phyloP scores from a whole-genome alignment of 2,113 vertebrate species.

The Etheostoma cragini region DNA sequence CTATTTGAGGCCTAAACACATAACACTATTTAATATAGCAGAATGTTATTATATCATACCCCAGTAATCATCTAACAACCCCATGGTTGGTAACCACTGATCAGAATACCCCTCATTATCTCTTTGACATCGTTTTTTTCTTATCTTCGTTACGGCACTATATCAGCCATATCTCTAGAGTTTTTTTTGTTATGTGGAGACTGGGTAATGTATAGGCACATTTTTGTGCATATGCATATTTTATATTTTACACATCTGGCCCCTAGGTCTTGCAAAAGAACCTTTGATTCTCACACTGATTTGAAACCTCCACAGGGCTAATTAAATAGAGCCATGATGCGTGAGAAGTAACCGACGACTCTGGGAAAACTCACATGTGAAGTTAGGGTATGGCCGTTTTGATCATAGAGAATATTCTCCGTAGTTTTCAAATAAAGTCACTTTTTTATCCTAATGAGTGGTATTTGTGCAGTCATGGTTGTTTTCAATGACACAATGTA shows the following conservation, averaged over 20 bases:
- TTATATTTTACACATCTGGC: slow-evolving; percentile 24
- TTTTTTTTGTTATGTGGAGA: not conserved
- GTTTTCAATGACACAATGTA: not conserved
- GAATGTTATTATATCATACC: no score
- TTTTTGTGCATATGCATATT: not conserved
- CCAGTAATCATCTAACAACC: not conserved
- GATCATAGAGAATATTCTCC: slow-evolving; percentile 24
- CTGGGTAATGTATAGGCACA: not conserved
- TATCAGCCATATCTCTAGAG: not conserved
- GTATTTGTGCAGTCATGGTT: not conserved
- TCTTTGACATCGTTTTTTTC: not conserved
- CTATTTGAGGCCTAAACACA: not conserved
- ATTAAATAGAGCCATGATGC: slow-evolving; percentile 48
- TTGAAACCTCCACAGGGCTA: slow-evolving; percentile 56
- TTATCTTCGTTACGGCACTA: not conserved
- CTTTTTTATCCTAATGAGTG: slow-evolving; percentile 6
- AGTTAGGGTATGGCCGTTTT: slow-evolving; percentile 3
- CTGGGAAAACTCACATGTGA: slow-evolving; percentile 21
- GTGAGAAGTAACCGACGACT: slow-evolving; percentile 2
- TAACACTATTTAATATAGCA: no score
- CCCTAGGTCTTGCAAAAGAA: slow-evolving; percentile 16
- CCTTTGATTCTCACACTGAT: slow-evolving; percentile 47
- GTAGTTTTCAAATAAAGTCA: not conserved
- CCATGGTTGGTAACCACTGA: not conserved
- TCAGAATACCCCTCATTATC: not conserved